Evolutionary conservation across 2,888 invertebrate species (phyloP).

Genomic region (Amphipoea oculea): DNA sequence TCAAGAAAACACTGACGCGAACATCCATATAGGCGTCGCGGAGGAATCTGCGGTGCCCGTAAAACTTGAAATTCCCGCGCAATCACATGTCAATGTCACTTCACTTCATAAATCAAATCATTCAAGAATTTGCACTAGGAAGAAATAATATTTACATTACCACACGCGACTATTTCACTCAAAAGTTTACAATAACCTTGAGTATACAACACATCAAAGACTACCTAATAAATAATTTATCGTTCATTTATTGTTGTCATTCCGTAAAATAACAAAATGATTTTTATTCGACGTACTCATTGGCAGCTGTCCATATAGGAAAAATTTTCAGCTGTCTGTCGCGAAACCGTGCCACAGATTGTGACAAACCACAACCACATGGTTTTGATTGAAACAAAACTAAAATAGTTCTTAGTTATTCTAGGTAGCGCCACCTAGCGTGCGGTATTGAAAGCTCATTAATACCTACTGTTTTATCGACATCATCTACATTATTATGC

Average conservation of each 20-base stretch:
- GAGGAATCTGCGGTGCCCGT: conserved; percentile 33
- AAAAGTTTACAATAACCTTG: conserved; percentile 27
- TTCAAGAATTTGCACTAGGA: conserved; percentile 60
- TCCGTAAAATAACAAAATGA: conserved; percentile 68
- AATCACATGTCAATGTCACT: conserved; percentile 82
- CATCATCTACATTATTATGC: conserved; percentile 29
- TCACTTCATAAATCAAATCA: conserved; percentile 72
- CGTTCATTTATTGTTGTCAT: conserved; percentile 68
- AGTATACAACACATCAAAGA: conserved; percentile 46
- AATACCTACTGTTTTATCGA: conserved; percentile 76
- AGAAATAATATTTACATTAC: conserved; percentile 57
- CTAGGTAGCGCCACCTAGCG: conserved; percentile 74
- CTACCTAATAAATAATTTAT: conserved; percentile 66
- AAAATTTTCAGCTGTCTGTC: conserved; percentile 67
- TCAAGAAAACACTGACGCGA: conserved; percentile 65
- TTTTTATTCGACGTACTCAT: conserved; percentile 78
- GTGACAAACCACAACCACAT: conserved; percentile 59
- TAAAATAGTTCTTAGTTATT: conserved; percentile 14
- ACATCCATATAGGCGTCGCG: conserved; percentile 32
- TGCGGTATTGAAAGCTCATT: conserved; percentile 21
- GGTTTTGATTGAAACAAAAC: conserved; percentile 41
- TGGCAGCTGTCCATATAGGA: conserved; percentile 65
- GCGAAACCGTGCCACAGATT: conserved; percentile 74
- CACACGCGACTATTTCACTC: conserved; percentile 66
- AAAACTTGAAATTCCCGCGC: conserved; percentile 83